Evolutionary conservation across 1,140 invertebrate species (phyloP), one percentile per base, ranked within the genome.

Genomic region (Eulimnadia texana): DNA sequence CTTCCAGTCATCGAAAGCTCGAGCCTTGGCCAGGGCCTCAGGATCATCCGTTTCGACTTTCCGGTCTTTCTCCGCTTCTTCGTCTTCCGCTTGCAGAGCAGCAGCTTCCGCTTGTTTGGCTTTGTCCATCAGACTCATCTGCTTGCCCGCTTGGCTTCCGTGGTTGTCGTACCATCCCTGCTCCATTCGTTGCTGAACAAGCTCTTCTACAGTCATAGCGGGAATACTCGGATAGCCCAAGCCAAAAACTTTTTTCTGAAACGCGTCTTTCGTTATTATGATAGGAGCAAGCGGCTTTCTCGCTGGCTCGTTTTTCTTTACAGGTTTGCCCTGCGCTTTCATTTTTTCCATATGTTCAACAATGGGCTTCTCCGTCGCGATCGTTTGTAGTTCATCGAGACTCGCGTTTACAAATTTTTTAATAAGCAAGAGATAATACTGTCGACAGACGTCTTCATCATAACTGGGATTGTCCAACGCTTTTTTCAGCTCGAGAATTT

Each of bases 171-270:
- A 88, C 79, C 83, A 78, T 69, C 90, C 90, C 54, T 88, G 85
- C 60, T 79, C 75, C 0, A 91, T 81, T 66, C 91, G 80, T 73
- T 95, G 80, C 53, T 95, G 84, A 73, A 95, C 97, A 76, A 98
- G 97, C 73, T 98, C 94, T 69, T 96, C 84, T 0, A 99, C 86
- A 0, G 91, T 93, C 74, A 93, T 78, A 1, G 88, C 83, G 0
- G 95, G 93, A 60, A 97, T 70, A 69, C 88, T 85, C 0, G 94
- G 94, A 80, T 98, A 99, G 0, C 95, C 96, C 47, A 84, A 74
- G 6, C 96, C 96, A 76, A 84, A 96, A 2, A 98, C 88, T 64
- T 90, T 80, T 73, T 97, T 98, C 74, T 98, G 93, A 0, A 88
- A 63, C 42, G 81, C 82, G 74, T 93, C 85, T 67, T 84, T 83